Evolutionary conservation across 1,140 invertebrate genomes (phyloP).

Genomic region (Drosophila subobscura): DNA sequence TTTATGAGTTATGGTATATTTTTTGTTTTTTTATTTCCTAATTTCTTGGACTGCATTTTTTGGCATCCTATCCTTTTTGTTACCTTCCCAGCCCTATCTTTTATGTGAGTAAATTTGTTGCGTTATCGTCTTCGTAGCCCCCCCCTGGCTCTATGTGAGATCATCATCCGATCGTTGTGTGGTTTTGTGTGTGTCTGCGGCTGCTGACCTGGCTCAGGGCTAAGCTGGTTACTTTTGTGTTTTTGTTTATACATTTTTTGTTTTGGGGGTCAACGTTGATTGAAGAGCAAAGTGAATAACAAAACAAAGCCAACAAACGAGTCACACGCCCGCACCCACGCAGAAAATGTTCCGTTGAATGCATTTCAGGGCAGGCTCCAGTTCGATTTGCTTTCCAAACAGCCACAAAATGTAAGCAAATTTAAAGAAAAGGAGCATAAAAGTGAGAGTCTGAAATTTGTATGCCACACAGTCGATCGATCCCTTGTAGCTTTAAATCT

Average conservation of each 20-base stretch:
- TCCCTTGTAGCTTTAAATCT: too few relatives aligned
- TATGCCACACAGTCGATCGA: too few relatives aligned
- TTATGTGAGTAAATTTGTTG: too few relatives aligned
- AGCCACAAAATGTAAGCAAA: too few relatives aligned
- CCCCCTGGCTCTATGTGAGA: constrained; percentile 6
- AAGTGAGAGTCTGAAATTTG: too few relatives aligned
- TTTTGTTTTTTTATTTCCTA: not conserved
- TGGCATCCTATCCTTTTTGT: too few relatives aligned
- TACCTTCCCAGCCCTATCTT: too few relatives aligned
- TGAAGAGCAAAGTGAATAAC: constrained; percentile 1
- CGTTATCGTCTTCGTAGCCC: not conserved
- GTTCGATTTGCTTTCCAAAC: too few relatives aligned
- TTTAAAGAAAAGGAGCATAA: too few relatives aligned
- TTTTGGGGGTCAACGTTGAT: constrained; percentile 67
- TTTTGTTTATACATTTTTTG: constrained; percentile 61
- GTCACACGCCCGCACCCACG: constrained; percentile 14
- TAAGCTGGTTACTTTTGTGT: constrained; percentile 42
- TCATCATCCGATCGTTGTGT: constrained; percentile 4
- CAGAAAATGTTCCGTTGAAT: constrained; percentile 68
- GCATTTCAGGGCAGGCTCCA: too few relatives aligned
- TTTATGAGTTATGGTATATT: too few relatives aligned
- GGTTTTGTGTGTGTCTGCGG: constrained; percentile 2
- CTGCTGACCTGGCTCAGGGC: constrained; percentile 52
- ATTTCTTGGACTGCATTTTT: too few relatives aligned
- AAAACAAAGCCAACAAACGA: constrained; percentile 34